These are phyloP conservation scores for Salmo trutta DNA, from an alignment of 2,797 vertebrate genomes.

Conservation along the genomic window DNA sequence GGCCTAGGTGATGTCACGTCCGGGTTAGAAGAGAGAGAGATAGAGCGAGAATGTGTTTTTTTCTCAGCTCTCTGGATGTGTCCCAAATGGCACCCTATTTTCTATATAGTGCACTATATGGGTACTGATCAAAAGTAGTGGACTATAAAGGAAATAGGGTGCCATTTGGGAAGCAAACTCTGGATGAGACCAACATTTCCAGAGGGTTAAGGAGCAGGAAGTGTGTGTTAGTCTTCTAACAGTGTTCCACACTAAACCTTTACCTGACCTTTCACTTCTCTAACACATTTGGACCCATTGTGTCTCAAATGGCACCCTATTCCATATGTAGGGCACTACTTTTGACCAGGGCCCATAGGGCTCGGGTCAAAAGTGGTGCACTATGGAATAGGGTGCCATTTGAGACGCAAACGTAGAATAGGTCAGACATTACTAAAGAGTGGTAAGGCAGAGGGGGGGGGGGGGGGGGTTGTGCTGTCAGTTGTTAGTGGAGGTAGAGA, in stretches of 20 bases:
- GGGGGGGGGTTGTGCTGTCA: not conserved
- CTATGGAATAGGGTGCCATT: not conserved
- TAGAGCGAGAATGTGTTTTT: not conserved
- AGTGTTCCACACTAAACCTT: conserved; percentile 68
- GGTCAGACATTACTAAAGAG: conserved; percentile 68
- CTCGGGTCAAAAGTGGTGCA: not conserved
- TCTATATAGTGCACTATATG: not conserved
- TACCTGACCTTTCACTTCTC: conserved; percentile 70
- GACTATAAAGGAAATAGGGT: not conserved
- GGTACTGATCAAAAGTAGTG: not conserved
- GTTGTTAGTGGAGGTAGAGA: not conserved
- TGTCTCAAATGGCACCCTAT: no score
- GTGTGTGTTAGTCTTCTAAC: conserved; percentile 40
- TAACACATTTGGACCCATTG: not conserved
- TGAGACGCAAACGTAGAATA: conserved; percentile 35
- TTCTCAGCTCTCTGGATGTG: not conserved
- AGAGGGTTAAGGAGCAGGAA: conserved; percentile 24
- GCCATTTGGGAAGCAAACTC: not conserved
- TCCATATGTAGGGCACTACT: not conserved
- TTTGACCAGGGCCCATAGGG: not conserved
- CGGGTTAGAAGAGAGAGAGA: no score
- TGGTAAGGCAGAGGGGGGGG: conserved; percentile 12
- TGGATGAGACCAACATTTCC: conserved; percentile 10
- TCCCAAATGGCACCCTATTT: not conserved
- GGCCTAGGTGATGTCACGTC: no score